phyloP scores from a whole-genome alignment of 2,797 vertebrate species.

The Micromesistius poutassou region DNA sequence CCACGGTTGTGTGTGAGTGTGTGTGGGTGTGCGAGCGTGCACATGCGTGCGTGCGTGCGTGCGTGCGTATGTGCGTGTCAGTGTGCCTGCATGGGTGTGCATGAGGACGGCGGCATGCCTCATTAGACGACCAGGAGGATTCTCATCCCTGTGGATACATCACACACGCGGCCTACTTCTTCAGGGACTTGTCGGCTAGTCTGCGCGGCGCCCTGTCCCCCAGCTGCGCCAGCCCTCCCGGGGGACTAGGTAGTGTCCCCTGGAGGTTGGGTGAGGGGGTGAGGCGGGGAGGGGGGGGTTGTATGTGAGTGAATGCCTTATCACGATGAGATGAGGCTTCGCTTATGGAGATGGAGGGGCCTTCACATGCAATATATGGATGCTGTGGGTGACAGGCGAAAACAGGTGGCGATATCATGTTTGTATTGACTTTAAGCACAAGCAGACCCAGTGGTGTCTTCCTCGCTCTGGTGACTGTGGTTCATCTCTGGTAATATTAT shows the following conservation, averaged over 20 bases:
- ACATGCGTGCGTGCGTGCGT: slow-evolving; percentile 10
- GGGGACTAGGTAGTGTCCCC: slow-evolving; percentile 29
- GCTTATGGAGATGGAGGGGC: background rate
- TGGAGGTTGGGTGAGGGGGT: slow-evolving; percentile 18
- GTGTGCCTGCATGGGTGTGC: slow-evolving; percentile 19
- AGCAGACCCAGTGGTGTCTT: background rate
- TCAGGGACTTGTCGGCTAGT: slow-evolving; percentile 26
- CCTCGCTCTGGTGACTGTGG: background rate
- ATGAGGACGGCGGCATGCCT: slow-evolving; percentile 45
- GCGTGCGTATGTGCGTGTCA: slow-evolving; percentile 29
- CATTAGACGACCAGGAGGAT: slow-evolving; percentile 57
- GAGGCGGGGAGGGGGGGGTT: background rate
- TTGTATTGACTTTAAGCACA: background rate
- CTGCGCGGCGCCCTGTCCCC: slow-evolving; percentile 31
- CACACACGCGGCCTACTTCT: slow-evolving; percentile 40
- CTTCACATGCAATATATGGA: background rate
- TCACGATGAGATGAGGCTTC: background rate
- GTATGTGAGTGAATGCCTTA: background rate
- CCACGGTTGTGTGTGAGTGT: slow-evolving; percentile 38
- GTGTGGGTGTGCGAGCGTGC: slow-evolving; percentile 33
- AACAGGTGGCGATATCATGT: background rate
- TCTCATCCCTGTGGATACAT: slow-evolving; percentile 38
- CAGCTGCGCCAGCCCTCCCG: slow-evolving; percentile 41
- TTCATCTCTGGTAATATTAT: background rate
- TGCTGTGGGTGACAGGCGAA: background rate